Percentiles rank a stretch among this genome's conserved stretches.
These are phyloP conservation scores for Microcaecilia unicolor DNA, from an alignment of 2,797 vertebrate species.

Conservation along the genomic window DNA sequence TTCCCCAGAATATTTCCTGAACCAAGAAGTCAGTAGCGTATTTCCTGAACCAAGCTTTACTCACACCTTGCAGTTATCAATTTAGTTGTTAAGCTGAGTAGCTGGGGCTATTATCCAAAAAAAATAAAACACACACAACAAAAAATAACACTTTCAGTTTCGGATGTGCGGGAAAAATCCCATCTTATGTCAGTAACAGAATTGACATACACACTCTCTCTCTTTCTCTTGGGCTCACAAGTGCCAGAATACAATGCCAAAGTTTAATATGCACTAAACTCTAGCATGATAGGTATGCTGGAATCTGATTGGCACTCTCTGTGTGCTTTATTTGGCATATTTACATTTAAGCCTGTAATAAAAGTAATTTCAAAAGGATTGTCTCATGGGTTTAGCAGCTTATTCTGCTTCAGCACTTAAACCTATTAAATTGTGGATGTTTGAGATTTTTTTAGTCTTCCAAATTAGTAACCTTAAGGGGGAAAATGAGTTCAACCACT, in stretches of 20 bases:
- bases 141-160: too few species aligned
- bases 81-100: too few species aligned
- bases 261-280: constrained; percentile 9
- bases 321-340: constrained; percentile 9
- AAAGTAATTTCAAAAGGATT: constrained; percentile 11
- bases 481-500: background rate
- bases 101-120: too few species aligned
- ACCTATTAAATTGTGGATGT: constrained; percentile 2
- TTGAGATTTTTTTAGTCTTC: constrained; percentile 1
- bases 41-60: too few species aligned
- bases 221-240: background rate
- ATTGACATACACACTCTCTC: background rate
- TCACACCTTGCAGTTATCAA: too few species aligned
- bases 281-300: background rate
- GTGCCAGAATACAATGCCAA: constrained; percentile 3
- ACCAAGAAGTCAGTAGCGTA: too few species aligned
- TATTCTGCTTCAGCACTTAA: constrained; percentile 9
- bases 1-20: too few species aligned
- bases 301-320: constrained; percentile 5
- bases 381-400: constrained; percentile 2
- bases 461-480: background rate
- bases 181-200: too few species aligned
- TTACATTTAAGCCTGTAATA: constrained; percentile 9
- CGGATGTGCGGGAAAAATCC: too few species aligned
- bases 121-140: too few species aligned